Base-by-base conservation (phyloP, 2,113 vertebrate species). In the Motacilla tschutschensis region DNA sequence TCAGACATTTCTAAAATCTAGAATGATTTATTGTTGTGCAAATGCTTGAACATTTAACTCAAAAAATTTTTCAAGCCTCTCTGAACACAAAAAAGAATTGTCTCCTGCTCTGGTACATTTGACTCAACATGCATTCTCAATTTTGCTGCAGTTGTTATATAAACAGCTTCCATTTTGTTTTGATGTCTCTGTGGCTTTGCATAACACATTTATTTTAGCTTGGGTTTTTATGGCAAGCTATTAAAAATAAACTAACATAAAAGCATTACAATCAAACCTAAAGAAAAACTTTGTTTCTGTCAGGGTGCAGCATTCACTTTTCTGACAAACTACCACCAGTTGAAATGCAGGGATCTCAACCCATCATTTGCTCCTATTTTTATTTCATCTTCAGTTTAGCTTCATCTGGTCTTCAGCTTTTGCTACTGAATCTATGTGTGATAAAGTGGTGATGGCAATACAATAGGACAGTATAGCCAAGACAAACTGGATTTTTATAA, bases 91-190 rank as follows among this genome's bases (percentile, higher is more conserved):
- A 48, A 85, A 92, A 85, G 72, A 77, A 60, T 85, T 85, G 69
- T 87, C 28, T 92, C 79, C 57, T 88, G 81, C 87, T 95, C 89
- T 93, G 85, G 48, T 85, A 92, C 76, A 91, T 95, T 94, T 85
- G 79, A 83, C 60, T 93, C 62, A 93, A 95, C 87, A 90, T 60
- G 89, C 46, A 74, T 89, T 95, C 81, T 88, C 94, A 91, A 90
- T 93, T 95, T 94, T 93, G n/a, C 15, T 87, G 43, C 67, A 62
- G 74, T 73, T 90, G 81, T 95, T 93, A 77, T 31, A 87, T 84
- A 94, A 95, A 91, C 79, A 84, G 4, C 43, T 84, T 93, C 81
- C 71, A 81, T 87, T 92, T 87, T 93, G 82, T 92, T 94, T 92
- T 53, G 60, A 53, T 77, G 19, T 82, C 91, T 63, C 87, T 85